A percentile compares a stretch with the other conserved stretches of the same genome.
Evolutionary conservation across 1,140 invertebrate genomes (phyloP).

Genomic region (Dermatophagoides farinae): DNA sequence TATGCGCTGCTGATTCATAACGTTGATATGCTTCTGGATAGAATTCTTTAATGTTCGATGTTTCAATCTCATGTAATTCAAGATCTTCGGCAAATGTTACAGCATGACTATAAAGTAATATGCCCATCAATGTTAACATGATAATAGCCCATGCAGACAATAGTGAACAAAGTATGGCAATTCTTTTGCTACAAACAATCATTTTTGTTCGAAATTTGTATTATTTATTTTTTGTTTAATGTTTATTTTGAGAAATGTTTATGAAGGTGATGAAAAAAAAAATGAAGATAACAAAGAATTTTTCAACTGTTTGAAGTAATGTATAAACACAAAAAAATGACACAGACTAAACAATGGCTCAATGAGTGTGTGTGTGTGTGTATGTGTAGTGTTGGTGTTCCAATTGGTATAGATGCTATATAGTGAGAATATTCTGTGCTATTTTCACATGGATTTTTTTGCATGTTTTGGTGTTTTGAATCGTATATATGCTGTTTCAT

Average conservation of each 20-base stretch:
- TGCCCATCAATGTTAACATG: conserved; percentile 18
- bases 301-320: neutral
- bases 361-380: too few relatives aligned
- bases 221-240: too few relatives aligned
- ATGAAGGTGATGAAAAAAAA: neutral
- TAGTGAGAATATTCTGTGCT: too few relatives aligned
- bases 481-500: too few relatives aligned
- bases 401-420: too few relatives aligned
- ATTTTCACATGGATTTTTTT: too few relatives aligned
- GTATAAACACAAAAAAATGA: too few relatives aligned
- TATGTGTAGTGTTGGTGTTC: too few relatives aligned
- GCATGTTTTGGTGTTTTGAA: too few relatives aligned
- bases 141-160: conserved; percentile 18
- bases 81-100: conserved; percentile 19
- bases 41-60: conserved; percentile 7
- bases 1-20: conserved; percentile 16
- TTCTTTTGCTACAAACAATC: conserved; percentile 13
- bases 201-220: conserved; percentile 7
- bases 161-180: conserved; percentile 16
- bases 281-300: neutral
- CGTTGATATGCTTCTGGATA: conserved; percentile 12
- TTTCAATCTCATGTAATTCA: conserved; percentile 7
- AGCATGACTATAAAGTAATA: conserved; percentile 15
- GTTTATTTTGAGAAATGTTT: neutral
- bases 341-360: too few relatives aligned